Conservation (phyloP, 2,888 invertebrate species). For the Drosophila barbarae region DNA sequence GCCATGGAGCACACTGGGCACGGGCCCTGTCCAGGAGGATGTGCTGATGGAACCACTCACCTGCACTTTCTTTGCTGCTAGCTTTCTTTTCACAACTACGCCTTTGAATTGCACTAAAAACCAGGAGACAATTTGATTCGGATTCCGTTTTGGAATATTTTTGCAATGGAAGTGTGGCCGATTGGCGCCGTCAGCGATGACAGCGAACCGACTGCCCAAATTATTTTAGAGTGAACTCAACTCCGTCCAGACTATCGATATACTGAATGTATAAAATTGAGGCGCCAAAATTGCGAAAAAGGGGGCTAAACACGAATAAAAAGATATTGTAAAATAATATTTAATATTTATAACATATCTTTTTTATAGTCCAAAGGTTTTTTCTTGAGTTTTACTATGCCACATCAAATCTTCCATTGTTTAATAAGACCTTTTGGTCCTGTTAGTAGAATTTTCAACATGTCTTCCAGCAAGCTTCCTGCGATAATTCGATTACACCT, state of each 20-base stretch:
- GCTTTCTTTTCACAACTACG: conserved; percentile 10
- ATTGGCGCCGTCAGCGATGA: too few species aligned
- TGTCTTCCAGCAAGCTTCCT: background rate
- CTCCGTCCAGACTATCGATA: background rate
- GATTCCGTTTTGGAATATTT: conserved; percentile 9
- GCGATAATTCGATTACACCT: background rate
- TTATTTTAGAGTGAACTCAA: background rate
- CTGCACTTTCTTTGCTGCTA: conserved; percentile 12
- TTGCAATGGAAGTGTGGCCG: too few species aligned
- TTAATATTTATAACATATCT: background rate
- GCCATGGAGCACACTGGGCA: background rate
- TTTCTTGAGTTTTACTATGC: too few species aligned
- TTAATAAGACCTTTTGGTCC: too few species aligned
- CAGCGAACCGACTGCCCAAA: background rate
- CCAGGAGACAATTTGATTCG: conserved; percentile 1
- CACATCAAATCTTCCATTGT: background rate
- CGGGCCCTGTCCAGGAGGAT: background rate
- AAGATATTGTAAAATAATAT: background rate
- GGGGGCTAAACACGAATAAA: background rate
- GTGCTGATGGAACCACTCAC: background rate
- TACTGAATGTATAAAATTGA: background rate
- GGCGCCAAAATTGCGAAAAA: background rate
- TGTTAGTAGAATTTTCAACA: background rate
- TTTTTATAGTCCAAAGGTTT: background rate
- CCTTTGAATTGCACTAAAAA: conserved; percentile 4